phyloP scores from a whole-genome alignment of 1,140 invertebrate species.

The Araneus ventricosus region DNA sequence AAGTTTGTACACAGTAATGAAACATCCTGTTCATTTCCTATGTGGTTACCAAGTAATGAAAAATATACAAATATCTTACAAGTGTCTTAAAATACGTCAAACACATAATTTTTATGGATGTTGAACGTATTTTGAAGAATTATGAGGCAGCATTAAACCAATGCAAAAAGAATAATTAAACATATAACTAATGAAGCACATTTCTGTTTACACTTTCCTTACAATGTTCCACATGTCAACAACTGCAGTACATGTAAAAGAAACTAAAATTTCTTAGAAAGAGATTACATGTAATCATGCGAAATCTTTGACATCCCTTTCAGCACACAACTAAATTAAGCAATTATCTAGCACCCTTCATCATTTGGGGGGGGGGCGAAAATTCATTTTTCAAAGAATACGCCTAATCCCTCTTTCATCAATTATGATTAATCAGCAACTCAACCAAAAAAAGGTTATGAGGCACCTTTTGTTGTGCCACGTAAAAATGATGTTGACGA shows the following conservation, averaged over 20 bases:
- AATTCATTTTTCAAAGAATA: background rate
- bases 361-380: background rate
- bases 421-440: constrained; percentile 1
- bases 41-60: too few relatives aligned
- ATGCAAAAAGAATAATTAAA: too few relatives aligned
- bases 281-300: background rate
- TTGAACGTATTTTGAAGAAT: too few relatives aligned
- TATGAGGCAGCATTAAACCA: too few relatives aligned
- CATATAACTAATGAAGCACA: too few relatives aligned
- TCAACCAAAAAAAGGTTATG: background rate
- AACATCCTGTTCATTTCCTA: too few relatives aligned
- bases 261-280: background rate
- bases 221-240: background rate
- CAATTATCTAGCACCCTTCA: background rate
- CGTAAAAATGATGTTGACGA: constrained; percentile 19
- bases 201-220: too few relatives aligned
- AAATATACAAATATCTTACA: too few relatives aligned
- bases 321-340: background rate
- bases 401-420: background rate
- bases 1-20: too few relatives aligned
- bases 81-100: too few relatives aligned
- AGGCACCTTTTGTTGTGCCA: background rate
- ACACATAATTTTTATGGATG: too few relatives aligned
- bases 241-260: background rate
- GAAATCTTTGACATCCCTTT: background rate